phyloP scores from a whole-genome alignment of 2,888 invertebrate species.

The Stomorhina lunata region DNA sequence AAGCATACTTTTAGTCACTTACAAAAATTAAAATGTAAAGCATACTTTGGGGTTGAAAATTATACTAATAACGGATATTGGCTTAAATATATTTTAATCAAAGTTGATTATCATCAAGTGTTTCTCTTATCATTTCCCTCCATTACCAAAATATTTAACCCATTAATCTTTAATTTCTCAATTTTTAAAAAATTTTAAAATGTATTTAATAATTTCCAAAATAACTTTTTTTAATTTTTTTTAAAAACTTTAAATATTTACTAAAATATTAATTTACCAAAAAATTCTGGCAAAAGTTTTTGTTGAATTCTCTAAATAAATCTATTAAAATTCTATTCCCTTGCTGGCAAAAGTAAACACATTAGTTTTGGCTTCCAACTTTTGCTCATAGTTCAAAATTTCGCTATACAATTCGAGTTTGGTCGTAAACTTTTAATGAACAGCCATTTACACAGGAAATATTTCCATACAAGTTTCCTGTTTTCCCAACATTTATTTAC shows the following conservation, averaged over 20 bases:
- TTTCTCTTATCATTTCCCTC: no score
- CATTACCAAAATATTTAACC: no score
- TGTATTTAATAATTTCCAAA: neutral
- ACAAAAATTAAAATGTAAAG: neutral
- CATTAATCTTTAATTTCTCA: no score
- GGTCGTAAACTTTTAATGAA: constrained; percentile 29
- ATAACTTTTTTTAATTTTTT: neutral
- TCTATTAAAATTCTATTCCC: constrained; percentile 5
- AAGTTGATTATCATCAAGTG: no score
- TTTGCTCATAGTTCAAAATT: constrained; percentile 3
- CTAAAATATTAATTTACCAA: no score
- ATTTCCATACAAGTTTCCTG: constrained; percentile 24
- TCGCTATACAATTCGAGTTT: no score
- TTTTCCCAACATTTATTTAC: constrained; percentile 19
- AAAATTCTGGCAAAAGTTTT: no score
- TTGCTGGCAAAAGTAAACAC: neutral
- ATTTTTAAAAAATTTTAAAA: no score
- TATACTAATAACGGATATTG: neutral
- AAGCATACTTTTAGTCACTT: neutral
- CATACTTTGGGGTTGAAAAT: constrained; percentile 22
- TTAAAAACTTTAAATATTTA: no score
- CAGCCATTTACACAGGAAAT: constrained; percentile 21
- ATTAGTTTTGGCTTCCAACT: neutral
- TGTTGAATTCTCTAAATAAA: neutral
- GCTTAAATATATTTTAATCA: no score